A percentile compares a stretch with the other conserved stretches of the same genome.
phyloP scores from a whole-genome alignment of 1,140 invertebrate species.

The Apis laboriosa region DNA sequence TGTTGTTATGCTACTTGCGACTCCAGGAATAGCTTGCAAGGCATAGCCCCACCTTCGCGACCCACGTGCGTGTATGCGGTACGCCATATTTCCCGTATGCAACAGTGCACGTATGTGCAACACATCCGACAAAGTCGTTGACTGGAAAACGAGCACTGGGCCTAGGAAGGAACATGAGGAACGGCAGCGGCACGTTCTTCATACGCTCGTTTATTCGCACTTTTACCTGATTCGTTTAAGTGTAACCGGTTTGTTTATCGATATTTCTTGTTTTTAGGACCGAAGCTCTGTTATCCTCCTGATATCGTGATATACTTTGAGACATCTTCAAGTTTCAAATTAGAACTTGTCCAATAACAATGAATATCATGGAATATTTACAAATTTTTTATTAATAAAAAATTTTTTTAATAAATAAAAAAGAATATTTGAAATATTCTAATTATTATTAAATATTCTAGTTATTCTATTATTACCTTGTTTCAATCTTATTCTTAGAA shows the following conservation, averaged over 20 bases:
- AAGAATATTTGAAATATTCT: neutral
- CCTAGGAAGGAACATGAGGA: neutral
- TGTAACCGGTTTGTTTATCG: conserved; percentile 40
- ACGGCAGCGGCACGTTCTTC: neutral
- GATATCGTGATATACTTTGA: neutral
- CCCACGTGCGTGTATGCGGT: conserved; percentile 39
- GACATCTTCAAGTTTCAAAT: neutral
- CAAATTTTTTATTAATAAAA: neutral
- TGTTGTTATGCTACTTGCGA: conserved; percentile 69
- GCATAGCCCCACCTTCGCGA: conserved; percentile 31
- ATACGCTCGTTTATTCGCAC: conserved; percentile 49
- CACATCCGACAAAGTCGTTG: conserved; percentile 50
- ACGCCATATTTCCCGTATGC: conserved; percentile 55
- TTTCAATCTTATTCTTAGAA: no score
- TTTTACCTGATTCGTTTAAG: conserved; percentile 34
- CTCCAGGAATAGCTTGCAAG: conserved; percentile 61
- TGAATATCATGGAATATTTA: neutral
- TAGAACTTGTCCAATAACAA: neutral
- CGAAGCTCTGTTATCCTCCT: neutral
- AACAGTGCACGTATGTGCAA: conserved; percentile 49
- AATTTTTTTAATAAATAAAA: neutral
- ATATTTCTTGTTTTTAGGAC: neutral
- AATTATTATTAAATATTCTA: no score
- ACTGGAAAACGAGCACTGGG: conserved; percentile 48
- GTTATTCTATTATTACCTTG: neutral